Percentiles rank a stretch among this genome's conserved stretches.
These are phyloP conservation scores for Zenarchopterus dispar DNA, from an alignment of 2,797 vertebrate genomes.

Conservation along the genomic window DNA sequence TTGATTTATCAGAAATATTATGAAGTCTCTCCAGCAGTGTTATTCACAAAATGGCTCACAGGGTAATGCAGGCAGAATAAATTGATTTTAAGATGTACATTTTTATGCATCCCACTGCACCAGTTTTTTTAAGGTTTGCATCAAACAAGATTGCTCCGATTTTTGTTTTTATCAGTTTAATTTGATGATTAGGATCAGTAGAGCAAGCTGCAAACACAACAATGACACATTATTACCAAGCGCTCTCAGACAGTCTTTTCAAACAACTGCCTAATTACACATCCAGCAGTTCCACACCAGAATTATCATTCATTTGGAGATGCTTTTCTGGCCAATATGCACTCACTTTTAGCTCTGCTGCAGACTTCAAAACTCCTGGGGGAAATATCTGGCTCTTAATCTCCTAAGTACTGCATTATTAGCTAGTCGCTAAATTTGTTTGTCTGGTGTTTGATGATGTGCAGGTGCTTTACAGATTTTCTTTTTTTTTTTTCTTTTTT, in stretches of 20 bases:
- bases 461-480: not conserved
- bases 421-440: constrained; percentile 19
- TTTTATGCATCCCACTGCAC: not conserved
- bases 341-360: constrained; percentile 31
- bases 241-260: constrained; percentile 24
- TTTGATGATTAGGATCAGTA: constrained; percentile 14
- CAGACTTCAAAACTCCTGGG: constrained; percentile 14
- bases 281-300: constrained; percentile 10
- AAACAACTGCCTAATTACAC: constrained; percentile 43
- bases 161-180: constrained; percentile 5
- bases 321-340: constrained; percentile 11
- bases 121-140: constrained; percentile 4
- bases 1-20: not conserved
- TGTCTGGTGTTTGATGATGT: constrained; percentile 23
- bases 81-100: too few species aligned
- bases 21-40: not conserved
- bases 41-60: not conserved
- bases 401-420: constrained; percentile 31
- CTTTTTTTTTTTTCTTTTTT: constrained; percentile 3
- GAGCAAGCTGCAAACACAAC: constrained; percentile 23
- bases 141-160: not conserved
- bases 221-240: constrained; percentile 30
- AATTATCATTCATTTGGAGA: constrained; percentile 30
- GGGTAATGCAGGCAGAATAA: not conserved
- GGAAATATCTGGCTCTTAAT: constrained; percentile 25